phyloP scores from a whole-genome alignment of 2,888 invertebrate species.

The Tinea pellionella region DNA sequence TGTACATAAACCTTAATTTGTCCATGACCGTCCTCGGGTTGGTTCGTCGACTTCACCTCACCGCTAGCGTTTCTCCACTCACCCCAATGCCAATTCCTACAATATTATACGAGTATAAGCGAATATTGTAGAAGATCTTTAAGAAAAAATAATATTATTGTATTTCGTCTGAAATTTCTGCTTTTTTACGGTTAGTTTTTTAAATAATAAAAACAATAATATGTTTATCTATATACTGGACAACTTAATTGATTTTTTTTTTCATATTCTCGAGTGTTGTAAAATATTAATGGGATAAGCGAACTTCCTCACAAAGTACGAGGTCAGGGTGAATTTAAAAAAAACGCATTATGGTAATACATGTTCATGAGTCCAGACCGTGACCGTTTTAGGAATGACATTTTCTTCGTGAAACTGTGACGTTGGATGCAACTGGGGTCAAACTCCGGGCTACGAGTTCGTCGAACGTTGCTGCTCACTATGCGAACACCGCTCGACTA shows the following conservation, averaged over 20 bases:
- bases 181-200: too few species aligned
- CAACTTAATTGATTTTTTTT: too few species aligned
- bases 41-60: conserved; percentile 1
- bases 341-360: not conserved
- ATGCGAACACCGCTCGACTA: conserved; percentile 1
- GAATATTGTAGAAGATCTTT: not conserved
- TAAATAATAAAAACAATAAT: too few species aligned
- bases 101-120: not conserved
- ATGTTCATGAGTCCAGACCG: not conserved
- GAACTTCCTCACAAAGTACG: not conserved
- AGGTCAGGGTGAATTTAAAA: conserved; percentile 1
- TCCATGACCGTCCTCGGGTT: conserved; percentile 3
- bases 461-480: conserved; percentile 7
- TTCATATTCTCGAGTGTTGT: too few species aligned
- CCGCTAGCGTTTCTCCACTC: not conserved
- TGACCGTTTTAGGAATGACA: not conserved
- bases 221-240: too few species aligned
- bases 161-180: too few species aligned
- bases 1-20: not conserved
- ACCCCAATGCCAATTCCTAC: not conserved
- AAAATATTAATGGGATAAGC: too few species aligned
- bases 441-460: conserved; percentile 12
- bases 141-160: too few species aligned
- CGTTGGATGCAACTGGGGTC: conserved; percentile 2
- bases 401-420: conserved; percentile 1